Evolutionary conservation across 2,888 invertebrate genomes (phyloP), one percentile per base, ranked within the genome.

Genomic region (Agonopterix subpropinquella): DNA sequence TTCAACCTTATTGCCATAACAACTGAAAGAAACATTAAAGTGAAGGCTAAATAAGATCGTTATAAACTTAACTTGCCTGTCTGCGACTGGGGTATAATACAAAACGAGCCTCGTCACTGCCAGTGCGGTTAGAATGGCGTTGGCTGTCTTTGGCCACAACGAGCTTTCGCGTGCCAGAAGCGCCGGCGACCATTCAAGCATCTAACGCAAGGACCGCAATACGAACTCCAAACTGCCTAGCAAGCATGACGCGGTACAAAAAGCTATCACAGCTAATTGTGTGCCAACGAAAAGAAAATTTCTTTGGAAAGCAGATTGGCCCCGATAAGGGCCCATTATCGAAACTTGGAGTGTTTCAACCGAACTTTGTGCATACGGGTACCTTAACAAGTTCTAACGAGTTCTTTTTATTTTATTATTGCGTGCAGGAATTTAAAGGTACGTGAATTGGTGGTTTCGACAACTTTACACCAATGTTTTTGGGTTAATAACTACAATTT

Each of bases 261-360:
- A 81, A 81, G 77, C 80, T 80, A 84, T 81, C 80, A 79, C 68
- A 78, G 73, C 77, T 85, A 84, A 85, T 83, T 84, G 82, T 83
- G 77, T 72, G 77, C 77, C 77, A 77, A 77, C 74, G 72, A 80
- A 83, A 81, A 79, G 80, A 80, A 81, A 82, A 77, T 78, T 80
- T 78, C 69, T 73, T 76, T 70, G 65, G 72, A 77, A 64, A 64
- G 64, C 63, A 72, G 81, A 82, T 83, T 72, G 67, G 59, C 64
- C 58, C 58, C 57, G 83, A 84, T 83, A 84, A 80, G 77, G 70
- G 67, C 67, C 77, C 72, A 78, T 82, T 82, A 83, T 70, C 72
- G 77, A 70, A 74, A 80, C 75, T 79, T 68, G 60, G 72, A 76
- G 73, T 74, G 70, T 75, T 77, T 52, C 65, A 63, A 62, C 57